Conservation (phyloP, 2,888 invertebrate genomes). For the Anaspis maculata region DNA sequence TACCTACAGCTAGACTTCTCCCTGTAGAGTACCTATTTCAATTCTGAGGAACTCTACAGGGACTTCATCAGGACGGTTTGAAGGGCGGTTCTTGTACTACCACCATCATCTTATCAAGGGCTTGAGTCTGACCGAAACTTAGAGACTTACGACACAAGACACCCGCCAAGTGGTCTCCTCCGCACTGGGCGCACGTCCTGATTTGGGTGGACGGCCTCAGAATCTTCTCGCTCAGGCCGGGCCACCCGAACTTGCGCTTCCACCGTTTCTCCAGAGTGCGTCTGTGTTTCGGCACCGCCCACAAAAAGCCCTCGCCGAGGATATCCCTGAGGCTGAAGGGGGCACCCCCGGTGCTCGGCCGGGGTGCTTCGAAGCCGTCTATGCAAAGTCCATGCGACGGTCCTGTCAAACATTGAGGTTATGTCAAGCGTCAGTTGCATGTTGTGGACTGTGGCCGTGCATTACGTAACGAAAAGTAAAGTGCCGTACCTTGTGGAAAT, state of each 20-base stretch:
- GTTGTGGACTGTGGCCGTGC: too few relatives aligned
- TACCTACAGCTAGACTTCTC: too few relatives aligned
- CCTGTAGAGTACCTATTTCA: too few relatives aligned
- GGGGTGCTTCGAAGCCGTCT: constrained; percentile 21
- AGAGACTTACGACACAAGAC: constrained; percentile 70
- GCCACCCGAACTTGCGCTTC: constrained; percentile 64
- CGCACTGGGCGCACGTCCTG: constrained; percentile 71
- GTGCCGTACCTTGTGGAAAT: constrained; percentile 44
- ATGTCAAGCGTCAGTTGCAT: constrained; percentile 1
- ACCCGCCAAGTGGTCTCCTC: constrained; percentile 71
- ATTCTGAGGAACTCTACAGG: too few relatives aligned
- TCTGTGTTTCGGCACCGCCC: constrained; percentile 75
- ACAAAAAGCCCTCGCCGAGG: constrained; percentile 65
- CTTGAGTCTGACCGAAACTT: too few relatives aligned
- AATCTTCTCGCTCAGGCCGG: constrained; percentile 61
- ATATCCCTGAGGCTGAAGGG: constrained; percentile 57
- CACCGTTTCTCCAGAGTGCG: constrained; percentile 66
- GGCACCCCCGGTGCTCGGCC: constrained; percentile 6
- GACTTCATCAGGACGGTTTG: too few relatives aligned
- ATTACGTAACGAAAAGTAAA: constrained; percentile 18
- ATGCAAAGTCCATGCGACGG: constrained; percentile 32
- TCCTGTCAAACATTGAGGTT: constrained; percentile 21
- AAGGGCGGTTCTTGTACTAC: too few relatives aligned
- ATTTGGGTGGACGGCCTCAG: constrained; percentile 64
- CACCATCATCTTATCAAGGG: too few relatives aligned